These are phyloP conservation scores for Cygnus olor DNA, from an alignment of 2,797 vertebrate species.

Conservation along the genomic window DNA sequence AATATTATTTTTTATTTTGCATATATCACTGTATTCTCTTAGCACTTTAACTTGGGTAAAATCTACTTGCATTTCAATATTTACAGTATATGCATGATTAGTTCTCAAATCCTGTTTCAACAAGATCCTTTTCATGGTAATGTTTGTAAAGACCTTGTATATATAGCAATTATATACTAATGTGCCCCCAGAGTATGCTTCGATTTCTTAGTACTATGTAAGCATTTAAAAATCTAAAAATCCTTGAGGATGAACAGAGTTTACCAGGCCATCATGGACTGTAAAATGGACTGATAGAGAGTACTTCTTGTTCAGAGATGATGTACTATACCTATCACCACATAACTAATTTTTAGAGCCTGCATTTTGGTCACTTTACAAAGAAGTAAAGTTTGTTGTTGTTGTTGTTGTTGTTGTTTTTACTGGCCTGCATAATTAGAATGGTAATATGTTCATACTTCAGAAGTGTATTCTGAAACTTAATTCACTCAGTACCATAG, in stretches of 20 bases:
- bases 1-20: neutral
- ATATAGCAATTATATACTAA: conserved; percentile 41
- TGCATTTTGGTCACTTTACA: neutral
- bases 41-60: neutral
- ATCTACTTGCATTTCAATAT: neutral
- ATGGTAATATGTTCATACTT: conserved; percentile 13
- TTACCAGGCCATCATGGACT: neutral
- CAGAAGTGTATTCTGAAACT: conserved; percentile 5
- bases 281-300: neutral
- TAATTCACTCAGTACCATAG: neutral
- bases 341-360: neutral
- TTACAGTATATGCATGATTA: conserved; percentile 10
- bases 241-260: neutral
- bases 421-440: conserved; percentile 45
- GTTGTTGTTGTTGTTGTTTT: neutral
- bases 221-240: neutral
- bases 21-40: neutral
- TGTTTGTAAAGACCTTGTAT: conserved; percentile 6
- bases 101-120: conserved; percentile 28
- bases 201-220: neutral
- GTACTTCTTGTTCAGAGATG: neutral
- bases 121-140: conserved; percentile 24
- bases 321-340: neutral
- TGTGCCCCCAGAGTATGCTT: neutral
- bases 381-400: neutral